phyloP scores from a whole-genome alignment of 1,140 invertebrate species.

The Caenorhabditis briggsae region DNA sequence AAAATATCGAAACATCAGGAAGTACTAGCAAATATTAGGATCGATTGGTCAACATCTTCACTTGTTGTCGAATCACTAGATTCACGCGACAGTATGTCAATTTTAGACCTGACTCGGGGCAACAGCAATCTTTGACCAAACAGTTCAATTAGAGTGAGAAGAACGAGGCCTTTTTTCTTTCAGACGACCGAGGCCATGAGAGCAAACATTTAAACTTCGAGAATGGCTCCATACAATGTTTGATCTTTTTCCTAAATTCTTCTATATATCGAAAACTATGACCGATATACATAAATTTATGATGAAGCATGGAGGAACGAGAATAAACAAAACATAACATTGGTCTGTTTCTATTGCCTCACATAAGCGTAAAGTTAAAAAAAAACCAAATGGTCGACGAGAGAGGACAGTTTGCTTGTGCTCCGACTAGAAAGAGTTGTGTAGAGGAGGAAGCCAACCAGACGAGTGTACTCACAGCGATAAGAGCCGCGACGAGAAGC shows the following conservation, averaged over 20 bases:
- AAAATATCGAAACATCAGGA: not conserved
- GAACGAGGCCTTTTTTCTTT: not conserved
- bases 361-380: constrained; percentile 13
- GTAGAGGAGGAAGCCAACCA: not conserved
- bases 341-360: not conserved
- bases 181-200: no score
- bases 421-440: not conserved
- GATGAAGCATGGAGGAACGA: not conserved
- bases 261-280: not conserved
- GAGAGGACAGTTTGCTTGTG: constrained; percentile 6
- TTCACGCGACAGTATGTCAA: not conserved
- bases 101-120: not conserved
- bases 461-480: constrained; percentile 34
- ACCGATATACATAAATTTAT: not conserved
- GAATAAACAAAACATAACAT: constrained; percentile 8
- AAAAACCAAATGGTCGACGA: constrained; percentile 4
- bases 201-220: not conserved
- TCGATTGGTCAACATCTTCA: not conserved
- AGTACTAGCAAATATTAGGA: constrained; percentile 18
- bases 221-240: not conserved
- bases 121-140: not conserved
- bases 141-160: not conserved
- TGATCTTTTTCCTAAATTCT: not conserved
- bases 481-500: constrained; percentile 9
- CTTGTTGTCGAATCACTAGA: not conserved